Evolutionary conservation across 2,888 invertebrate species (phyloP).

Genomic region (Agonopterix arenella): DNA sequence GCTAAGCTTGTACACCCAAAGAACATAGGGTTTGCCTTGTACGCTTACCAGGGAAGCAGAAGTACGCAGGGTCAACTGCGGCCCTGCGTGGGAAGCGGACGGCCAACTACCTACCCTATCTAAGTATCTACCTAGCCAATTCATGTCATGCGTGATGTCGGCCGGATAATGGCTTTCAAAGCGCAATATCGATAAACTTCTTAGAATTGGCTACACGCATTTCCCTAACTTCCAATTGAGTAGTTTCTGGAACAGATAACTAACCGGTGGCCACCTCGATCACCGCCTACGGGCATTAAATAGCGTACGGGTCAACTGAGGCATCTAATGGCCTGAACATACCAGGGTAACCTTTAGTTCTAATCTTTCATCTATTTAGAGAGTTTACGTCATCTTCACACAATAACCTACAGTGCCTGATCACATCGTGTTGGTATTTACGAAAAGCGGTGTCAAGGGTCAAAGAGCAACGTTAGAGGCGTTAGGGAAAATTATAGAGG

Average conservation of each 20-base stretch:
- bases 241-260: no score
- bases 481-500: constrained; percentile 32
- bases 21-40: constrained; percentile 37
- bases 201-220: constrained; percentile 16
- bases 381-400: constrained; percentile 3
- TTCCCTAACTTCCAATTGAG: no score
- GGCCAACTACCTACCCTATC: background rate
- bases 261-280: no score
- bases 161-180: constrained; percentile 19
- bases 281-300: no score
- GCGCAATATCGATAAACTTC: constrained; percentile 22
- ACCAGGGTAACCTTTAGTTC: no score
- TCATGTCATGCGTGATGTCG: constrained; percentile 20
- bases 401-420: constrained; percentile 4
- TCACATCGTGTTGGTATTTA: constrained; percentile 10
- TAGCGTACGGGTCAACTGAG: no score
- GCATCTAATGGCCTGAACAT: no score
- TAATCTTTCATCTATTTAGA: background rate
- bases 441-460: constrained; percentile 37
- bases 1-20: constrained; percentile 35
- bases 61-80: constrained; percentile 33
- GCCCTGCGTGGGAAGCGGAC: constrained; percentile 41
- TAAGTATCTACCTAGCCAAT: constrained; percentile 3
- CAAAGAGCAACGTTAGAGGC: constrained; percentile 38
- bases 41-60: constrained; percentile 26